Evolutionary conservation across 2,113 vertebrate species (phyloP).

Genomic region (Neoarius graeffei): DNA sequence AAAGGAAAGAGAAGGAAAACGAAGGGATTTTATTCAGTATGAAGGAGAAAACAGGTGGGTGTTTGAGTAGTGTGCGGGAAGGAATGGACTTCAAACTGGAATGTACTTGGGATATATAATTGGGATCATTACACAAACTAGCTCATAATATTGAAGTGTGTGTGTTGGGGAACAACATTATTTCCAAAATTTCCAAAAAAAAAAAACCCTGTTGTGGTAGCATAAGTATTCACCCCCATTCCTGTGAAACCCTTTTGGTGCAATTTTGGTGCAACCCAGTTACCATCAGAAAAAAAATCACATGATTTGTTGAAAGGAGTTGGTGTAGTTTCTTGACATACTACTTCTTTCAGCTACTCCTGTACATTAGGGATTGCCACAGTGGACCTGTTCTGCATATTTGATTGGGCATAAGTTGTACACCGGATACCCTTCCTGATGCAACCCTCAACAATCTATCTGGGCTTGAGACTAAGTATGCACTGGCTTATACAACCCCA

Average conservation of each 20-base stretch:
- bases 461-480: no score
- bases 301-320: not conserved
- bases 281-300: not conserved
- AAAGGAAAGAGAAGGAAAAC: slow-evolving; percentile 23
- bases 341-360: no score
- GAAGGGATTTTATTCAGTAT: not conserved
- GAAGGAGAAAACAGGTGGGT: not conserved
- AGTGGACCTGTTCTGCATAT: no score
- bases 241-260: not conserved
- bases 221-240: not conserved
- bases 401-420: no score
- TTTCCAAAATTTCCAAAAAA: not conserved
- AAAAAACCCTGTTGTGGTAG: not conserved
- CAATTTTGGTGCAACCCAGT: not conserved
- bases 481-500: no score
- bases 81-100: not conserved
- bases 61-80: not conserved
- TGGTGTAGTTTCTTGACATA: not conserved
- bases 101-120: not conserved
- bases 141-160: not conserved
- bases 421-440: no score
- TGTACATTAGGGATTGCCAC: no score
- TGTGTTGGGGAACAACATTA: not conserved
- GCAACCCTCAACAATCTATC: no score
- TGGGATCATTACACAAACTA: not conserved